Base-by-base conservation (phyloP, 2,113 vertebrate species). In the Machaerirhynchus nigripectus region DNA sequence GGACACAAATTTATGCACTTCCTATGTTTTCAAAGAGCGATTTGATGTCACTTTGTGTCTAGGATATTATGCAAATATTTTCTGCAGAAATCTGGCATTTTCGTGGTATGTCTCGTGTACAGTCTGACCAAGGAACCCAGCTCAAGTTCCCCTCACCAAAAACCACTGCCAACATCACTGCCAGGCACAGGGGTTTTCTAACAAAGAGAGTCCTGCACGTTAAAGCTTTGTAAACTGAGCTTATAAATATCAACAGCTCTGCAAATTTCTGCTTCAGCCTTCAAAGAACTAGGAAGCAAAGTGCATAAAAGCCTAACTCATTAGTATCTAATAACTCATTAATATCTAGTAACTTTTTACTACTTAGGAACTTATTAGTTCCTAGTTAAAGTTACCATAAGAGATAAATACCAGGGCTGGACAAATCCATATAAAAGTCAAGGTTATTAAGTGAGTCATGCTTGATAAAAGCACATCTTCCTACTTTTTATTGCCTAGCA, bases 391-490 rank as follows among this genome's bases (percentile, higher is more conserved):
- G 22, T 31, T 95, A 87, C 87, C n/a, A 73, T 24, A 23, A 91
- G 59, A 52, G 50, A 87, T 27, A 91, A 91, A 93, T 67, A 47
- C 16, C 75, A 77, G 30, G 10, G 28, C 16, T 63, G 37, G 21
- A 65, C 57, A 87, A 96, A 95, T 75, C 64, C 53, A 87, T 83
- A 78, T 74, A 31, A 91, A 93, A 87, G 70, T 65, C 70, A 85
- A 87, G 65, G 35, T 90, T 87, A 95, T 80, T 74, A 85, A 90
- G 46, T 76, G 87, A 80, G 55, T 81, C 68, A 56, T 31, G 35
- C 52, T 81, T 93, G 73, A 73, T 17, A 69, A 64, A 93, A 89
- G 37, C 20, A 70, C 39, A 39, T 35, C 60, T 80, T 91, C 76
- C 71, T 77, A 22, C 21, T 55, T 91, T 77, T 87, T 85, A 71